Base-by-base conservation (phyloP, 2,113 vertebrate genomes). In the Chaetura pelagica region DNA sequence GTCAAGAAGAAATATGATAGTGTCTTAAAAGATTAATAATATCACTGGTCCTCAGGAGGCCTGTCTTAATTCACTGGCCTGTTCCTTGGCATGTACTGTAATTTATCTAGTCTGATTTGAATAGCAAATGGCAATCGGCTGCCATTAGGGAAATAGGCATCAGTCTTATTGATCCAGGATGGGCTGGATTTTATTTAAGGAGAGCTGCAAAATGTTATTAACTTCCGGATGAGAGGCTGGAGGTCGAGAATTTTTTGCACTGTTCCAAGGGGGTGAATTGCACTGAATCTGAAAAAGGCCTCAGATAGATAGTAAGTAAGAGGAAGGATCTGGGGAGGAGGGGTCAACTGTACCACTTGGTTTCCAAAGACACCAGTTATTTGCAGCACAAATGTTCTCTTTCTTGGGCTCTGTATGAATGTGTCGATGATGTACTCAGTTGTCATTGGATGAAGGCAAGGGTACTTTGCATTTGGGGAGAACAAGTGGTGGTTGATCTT, bases 1-100 rank as follows among this genome's bases (percentile, higher is more conserved):
- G 98, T 98, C 98, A 98, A 98, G 98, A 98, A 98, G 98, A 98
- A 98, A 98, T 98, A 98, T 98, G 98, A 98, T 98, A 98, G 98
- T 98, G 98, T 98, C 98, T 98, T 98, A 98, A 98, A 98, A 98
- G 98, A 98, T 98, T 98, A 98, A 98, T 98, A 98, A 98, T 98
- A 97, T 98, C 96, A 95, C 98, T 98, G 97, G 97, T 98, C 98
- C 98, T 98, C 98, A 98, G 98, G 98, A 98, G 98, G 98, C 98
- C 98, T 98, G 98, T 98, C 98, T 98, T 98, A 98, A 98, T 98
- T 98, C 98, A 98, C 98, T 98, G 98, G 98, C 98, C 98, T 98
- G 98, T 98, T 98, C 98, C 97, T 98, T 98, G 98, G 98, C 98
- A 98, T 98, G 98, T 98, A 98, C 98, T 98, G 98, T 98, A 98